phyloP scores from a whole-genome alignment of 2,113 vertebrate species.

The Erythrocercus mccallii region DNA sequence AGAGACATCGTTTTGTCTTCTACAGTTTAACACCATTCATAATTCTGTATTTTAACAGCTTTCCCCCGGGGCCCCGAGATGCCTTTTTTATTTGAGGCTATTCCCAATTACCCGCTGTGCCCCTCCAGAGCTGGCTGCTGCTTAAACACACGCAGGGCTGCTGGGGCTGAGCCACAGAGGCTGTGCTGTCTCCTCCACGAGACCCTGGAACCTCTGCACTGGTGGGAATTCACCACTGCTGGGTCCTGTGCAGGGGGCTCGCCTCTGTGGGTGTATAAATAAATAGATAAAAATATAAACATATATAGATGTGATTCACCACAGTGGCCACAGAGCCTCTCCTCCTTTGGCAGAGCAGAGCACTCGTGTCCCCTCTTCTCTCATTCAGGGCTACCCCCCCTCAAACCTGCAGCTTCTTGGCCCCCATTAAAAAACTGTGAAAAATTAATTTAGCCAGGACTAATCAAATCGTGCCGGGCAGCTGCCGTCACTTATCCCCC shows the following conservation, averaged over 20 bases:
- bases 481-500: neutral
- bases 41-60: neutral
- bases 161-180: neutral
- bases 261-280: too few species aligned
- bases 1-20: neutral
- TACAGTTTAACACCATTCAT: neutral
- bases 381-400: rapidly evolving
- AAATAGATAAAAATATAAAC: neutral
- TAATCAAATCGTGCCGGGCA: rapidly evolving
- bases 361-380: neutral
- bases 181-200: rapidly evolving
- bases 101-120: neutral
- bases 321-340: neutral
- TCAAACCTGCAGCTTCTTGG: too few species aligned
- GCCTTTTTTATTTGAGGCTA: neutral
- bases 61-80: neutral
- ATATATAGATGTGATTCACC: neutral
- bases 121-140: neutral
- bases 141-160: neutral
- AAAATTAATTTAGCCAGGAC: neutral
- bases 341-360: neutral
- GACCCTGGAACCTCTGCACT: neutral
- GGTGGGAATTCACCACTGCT: neutral
- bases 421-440: neutral
- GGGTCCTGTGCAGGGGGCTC: neutral